Conservation (phyloP, 2,113 vertebrate species). For the Ctenomys sociabilis region DNA sequence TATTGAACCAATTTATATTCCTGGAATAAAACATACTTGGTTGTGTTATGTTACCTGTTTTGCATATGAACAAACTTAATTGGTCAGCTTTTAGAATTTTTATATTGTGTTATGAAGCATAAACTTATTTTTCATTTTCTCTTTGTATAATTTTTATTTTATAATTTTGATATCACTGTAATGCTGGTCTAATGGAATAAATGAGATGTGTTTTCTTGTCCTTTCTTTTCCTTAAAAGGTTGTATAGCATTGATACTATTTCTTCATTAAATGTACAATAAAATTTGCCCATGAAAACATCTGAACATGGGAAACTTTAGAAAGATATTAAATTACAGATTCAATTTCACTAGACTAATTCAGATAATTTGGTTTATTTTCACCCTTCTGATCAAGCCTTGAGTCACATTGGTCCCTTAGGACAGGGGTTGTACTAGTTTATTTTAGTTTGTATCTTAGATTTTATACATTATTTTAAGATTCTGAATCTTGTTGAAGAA, state of each 20-base stretch:
- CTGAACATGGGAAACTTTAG: background rate
- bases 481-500: background rate
- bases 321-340: background rate
- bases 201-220: background rate
- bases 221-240: background rate
- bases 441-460: conserved; percentile 3
- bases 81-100: background rate
- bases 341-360: background rate
- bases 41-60: background rate
- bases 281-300: background rate
- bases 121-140: background rate
- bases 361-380: background rate
- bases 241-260: background rate
- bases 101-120: background rate
- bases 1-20: background rate
- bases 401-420: background rate
- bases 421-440: background rate
- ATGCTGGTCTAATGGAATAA: background rate
- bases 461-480: background rate
- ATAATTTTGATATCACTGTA: background rate
- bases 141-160: background rate
- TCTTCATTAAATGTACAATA: background rate
- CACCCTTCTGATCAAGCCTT: background rate
- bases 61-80: background rate
- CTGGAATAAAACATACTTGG: background rate